Conservation (phyloP, 1,140 invertebrate genomes). For the Drosophila willistoni region DNA sequence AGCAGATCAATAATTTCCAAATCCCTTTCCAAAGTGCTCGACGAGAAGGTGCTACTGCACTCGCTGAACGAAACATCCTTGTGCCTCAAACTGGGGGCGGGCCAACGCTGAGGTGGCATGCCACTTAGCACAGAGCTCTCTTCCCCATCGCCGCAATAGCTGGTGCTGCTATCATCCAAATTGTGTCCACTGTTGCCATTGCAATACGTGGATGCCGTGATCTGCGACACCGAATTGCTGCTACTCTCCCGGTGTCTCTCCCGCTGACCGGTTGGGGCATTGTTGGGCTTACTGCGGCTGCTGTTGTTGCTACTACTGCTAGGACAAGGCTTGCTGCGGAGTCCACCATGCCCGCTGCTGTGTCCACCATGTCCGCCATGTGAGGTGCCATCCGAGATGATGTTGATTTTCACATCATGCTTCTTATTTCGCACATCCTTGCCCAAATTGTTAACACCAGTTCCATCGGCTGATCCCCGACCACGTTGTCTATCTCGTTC, state of each 20-base stretch:
- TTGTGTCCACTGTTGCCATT: constrained; percentile 58
- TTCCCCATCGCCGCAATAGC: constrained; percentile 78
- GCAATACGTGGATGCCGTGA: constrained; percentile 76
- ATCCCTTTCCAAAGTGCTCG: constrained; percentile 78
- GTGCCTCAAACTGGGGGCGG: constrained; percentile 38
- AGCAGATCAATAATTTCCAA: constrained; percentile 80
- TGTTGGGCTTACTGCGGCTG: constrained; percentile 34
- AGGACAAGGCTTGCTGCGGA: constrained; percentile 23
- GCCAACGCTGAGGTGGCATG: constrained; percentile 66
- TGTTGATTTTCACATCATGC: constrained; percentile 78
- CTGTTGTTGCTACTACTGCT: constrained; percentile 41
- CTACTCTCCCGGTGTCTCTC: constrained; percentile 32
- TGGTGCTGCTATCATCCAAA: constrained; percentile 72
- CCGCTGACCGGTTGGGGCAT: constrained; percentile 12
- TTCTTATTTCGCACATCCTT: constrained; percentile 73
- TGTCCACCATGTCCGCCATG: background rate
- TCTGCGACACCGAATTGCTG: constrained; percentile 67
- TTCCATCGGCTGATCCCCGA: constrained; percentile 61
- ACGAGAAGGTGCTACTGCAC: constrained; percentile 75
- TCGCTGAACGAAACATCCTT: constrained; percentile 78
- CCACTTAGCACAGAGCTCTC: constrained; percentile 79
- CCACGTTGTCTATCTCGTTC: constrained; percentile 28
- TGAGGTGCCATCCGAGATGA: constrained; percentile 70
- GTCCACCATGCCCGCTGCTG: background rate
- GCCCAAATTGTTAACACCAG: constrained; percentile 67